Evolutionary conservation across 2,113 vertebrate species (phyloP), one percentile per base, ranked within the genome.

Genomic region (Bubo blakistoni): DNA sequence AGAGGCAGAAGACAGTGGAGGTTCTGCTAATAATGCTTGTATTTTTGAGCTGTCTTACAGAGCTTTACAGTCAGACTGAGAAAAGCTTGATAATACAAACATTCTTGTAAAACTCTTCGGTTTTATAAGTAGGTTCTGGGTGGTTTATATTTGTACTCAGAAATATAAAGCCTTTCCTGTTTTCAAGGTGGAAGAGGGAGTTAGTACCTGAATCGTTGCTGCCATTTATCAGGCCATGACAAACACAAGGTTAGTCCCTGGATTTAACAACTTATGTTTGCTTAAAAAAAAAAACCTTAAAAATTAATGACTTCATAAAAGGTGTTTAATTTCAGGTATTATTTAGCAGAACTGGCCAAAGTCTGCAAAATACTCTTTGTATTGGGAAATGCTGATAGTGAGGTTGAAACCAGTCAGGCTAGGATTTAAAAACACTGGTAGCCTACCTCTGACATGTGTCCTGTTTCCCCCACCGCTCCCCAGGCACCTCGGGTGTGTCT

Each of bases 381-480:
- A 0, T 42, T 54, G 55, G 18, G 29, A 59, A n/a, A 12, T 16
- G 25, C 13, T 36, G 49, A 32, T 2, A 16, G 21, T 2, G 4
- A 22, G 58, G 27, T 17, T 54, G 44, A 69, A 24, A 61, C 25
- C 5, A n/a, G 19, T 12, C 4, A 5, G 49, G 24, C 0, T 24
- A 17, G n/a, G 46, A 24, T 71, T 81, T 71, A 13, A 38, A 34
- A 10, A 2, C 11, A 9, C 21, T 5, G 36, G 7, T 9, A 15
- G 32, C 54, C 8, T 27, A 2, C 22, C 3, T 55, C n/a, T 17
- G 40, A 1, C 0, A 0, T 2, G 21, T 13, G 25, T 27, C 46
- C 46, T 4, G 0, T 11, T 10, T 16, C 24, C 40, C 16, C 16
- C 3, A 1, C 49, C 12, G 9, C 32, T 5, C 47, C 19, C 46